A percentile compares a stretch with the other conserved stretches of the same genome.
Evolutionary conservation across 2,113 vertebrate genomes (phyloP).

Genomic region (Aldabrachelys gigantea): DNA sequence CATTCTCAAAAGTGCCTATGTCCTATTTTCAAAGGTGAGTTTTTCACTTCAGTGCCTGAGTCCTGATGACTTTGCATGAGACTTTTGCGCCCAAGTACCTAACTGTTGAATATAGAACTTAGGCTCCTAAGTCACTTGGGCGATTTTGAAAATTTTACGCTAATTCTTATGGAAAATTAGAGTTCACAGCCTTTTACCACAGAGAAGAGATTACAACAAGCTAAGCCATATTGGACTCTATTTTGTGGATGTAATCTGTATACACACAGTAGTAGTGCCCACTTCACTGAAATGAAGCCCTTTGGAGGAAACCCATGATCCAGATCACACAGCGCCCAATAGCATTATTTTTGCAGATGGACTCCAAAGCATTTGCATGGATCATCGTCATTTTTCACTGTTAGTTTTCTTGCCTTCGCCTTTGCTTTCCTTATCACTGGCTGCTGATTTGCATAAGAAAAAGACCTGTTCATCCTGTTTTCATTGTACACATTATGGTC

Average conservation of each 20-base stretch:
- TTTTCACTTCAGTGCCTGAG: not conserved
- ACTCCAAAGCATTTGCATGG: not conserved
- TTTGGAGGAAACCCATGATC: not conserved
- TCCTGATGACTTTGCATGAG: not conserved
- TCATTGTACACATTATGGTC: not conserved
- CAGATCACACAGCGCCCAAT: not conserved
- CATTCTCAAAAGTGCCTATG: not conserved
- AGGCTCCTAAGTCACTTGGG: not conserved
- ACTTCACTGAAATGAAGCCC: not conserved
- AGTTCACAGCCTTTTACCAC: not conserved
- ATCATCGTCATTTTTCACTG: not conserved
- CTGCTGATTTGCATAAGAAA: not conserved
- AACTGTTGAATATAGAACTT: accelerated
- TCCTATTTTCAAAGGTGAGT: not conserved
- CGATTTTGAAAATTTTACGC: accelerated
- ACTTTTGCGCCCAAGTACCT: not conserved
- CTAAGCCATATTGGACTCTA: not conserved
- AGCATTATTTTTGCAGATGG: not conserved
- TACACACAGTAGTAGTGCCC: not conserved
- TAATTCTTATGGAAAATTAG: not conserved
- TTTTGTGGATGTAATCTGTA: not conserved
- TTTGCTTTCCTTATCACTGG: not conserved
- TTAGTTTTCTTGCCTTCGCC: not conserved
- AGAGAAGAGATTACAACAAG: not conserved
- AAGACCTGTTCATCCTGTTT: not conserved